A percentile compares a stretch with the other conserved stretches of the same genome.
phyloP scores from a whole-genome alignment of 2,797 vertebrate genomes.

The Aythya fuligula region DNA sequence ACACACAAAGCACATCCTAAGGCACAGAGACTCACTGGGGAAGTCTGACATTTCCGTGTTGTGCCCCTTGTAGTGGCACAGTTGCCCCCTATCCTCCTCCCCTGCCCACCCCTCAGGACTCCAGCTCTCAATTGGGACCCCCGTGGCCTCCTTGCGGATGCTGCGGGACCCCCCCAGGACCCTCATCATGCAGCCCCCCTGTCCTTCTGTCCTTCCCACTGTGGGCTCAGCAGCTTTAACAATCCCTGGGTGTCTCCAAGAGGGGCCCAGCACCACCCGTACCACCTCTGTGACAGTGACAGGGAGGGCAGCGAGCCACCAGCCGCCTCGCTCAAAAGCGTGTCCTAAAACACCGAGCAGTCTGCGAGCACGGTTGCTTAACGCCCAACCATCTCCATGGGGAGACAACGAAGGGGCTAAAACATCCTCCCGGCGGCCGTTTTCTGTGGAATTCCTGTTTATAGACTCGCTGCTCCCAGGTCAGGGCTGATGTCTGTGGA shows the following conservation, averaged over 20 bases:
- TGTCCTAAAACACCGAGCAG: fast-evolving
- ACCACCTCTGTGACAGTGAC: fast-evolving
- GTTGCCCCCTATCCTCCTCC: neutral
- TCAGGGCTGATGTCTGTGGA: neutral
- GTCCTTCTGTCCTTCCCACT: neutral
- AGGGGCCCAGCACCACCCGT: fast-evolving
- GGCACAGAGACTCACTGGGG: fast-evolving
- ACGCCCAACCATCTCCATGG: fast-evolving
- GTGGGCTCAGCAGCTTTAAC: neutral
- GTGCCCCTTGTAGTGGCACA: fast-evolving
- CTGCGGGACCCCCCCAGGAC: no score
- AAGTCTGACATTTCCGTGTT: fast-evolving
- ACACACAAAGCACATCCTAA: fast-evolving
- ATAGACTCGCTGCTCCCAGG: neutral
- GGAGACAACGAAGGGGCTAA: neutral
- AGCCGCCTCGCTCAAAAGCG: no score
- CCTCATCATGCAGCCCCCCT: no score
- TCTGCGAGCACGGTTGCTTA: neutral
- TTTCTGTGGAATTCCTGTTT: neutral
- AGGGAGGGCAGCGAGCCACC: fast-evolving
- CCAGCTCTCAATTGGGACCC: neutral
- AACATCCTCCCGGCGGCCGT: fast-evolving
- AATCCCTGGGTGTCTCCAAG: fast-evolving
- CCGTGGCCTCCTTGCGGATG: neutral
- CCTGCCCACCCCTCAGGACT: fast-evolving